phyloP scores from a whole-genome alignment of 2,797 vertebrate genomes.

The Intellagama lesueurii region DNA sequence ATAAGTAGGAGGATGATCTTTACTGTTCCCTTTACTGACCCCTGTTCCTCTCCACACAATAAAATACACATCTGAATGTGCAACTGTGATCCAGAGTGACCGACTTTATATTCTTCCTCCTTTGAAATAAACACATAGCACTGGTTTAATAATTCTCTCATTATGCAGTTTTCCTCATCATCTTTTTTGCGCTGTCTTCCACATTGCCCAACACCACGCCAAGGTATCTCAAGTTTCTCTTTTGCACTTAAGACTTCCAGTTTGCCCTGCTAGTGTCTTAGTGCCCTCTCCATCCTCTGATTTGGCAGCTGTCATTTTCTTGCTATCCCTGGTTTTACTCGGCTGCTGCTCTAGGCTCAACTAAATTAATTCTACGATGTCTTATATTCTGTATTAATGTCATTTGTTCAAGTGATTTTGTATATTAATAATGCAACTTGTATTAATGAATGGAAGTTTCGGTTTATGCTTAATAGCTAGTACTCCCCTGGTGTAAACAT shows the following conservation, averaged over 20 bases:
- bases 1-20: too few relatives aligned
- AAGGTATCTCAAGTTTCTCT: not conserved
- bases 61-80: too few relatives aligned
- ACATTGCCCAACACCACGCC: not conserved
- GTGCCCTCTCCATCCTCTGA: too few relatives aligned
- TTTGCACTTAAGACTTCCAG: not conserved
- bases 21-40: too few relatives aligned
- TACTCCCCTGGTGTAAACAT: not conserved
- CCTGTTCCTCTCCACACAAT: too few relatives aligned
- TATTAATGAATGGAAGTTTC: too few relatives aligned
- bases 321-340: not conserved
- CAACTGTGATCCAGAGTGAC: too few relatives aligned
- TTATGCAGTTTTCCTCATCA: not conserved
- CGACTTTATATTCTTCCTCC: not conserved
- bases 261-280: not conserved
- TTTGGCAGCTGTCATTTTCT: not conserved
- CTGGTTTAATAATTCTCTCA: not conserved
- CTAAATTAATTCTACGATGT: not conserved
- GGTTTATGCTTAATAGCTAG: too few relatives aligned
- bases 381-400: not conserved
- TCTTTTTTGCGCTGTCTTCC: not conserved
- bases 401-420: not conserved
- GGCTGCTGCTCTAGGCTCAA: not conserved
- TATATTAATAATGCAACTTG: too few relatives aligned
- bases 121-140: not conserved